phyloP scores from a whole-genome alignment of 2,888 invertebrate species.

The Spisula subtruncata region DNA sequence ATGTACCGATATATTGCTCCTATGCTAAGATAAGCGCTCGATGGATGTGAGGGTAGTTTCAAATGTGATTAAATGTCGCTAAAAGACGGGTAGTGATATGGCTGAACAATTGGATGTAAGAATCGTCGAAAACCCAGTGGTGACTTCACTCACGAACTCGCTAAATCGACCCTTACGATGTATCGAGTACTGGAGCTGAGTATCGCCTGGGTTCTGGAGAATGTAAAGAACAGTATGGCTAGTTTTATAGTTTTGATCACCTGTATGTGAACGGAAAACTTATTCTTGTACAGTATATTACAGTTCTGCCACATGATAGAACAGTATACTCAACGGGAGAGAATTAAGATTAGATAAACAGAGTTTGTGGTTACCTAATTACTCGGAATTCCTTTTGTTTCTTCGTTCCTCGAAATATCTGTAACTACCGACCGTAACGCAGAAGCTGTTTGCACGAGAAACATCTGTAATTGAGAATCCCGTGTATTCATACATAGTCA shows the following conservation, averaged over 20 bases:
- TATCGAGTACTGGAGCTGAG: too few relatives aligned
- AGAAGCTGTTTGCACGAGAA: not conserved
- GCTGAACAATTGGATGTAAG: too few relatives aligned
- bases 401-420: not conserved
- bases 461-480: not conserved
- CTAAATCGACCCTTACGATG: too few relatives aligned
- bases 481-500: not conserved
- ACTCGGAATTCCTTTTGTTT: constrained; percentile 13
- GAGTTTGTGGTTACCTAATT: constrained; percentile 33
- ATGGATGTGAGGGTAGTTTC: too few relatives aligned
- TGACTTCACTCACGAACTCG: too few relatives aligned
- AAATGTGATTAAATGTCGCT: too few relatives aligned
- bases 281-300: not conserved
- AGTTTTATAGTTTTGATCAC: not conserved
- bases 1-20: too few relatives aligned
- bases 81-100: too few relatives aligned
- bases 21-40: too few relatives aligned
- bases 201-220: too few relatives aligned
- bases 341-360: constrained; percentile 41
- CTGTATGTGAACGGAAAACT: not conserved
- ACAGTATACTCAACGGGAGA: not conserved
- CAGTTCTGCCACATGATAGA: not conserved
- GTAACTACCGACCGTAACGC: not conserved
- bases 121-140: too few relatives aligned
- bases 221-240: not conserved